Percentiles rank a stretch among this genome's conserved stretches.
phyloP scores from a whole-genome alignment of 2,888 invertebrate genomes.

The Dasysyrphus tricinctus region DNA sequence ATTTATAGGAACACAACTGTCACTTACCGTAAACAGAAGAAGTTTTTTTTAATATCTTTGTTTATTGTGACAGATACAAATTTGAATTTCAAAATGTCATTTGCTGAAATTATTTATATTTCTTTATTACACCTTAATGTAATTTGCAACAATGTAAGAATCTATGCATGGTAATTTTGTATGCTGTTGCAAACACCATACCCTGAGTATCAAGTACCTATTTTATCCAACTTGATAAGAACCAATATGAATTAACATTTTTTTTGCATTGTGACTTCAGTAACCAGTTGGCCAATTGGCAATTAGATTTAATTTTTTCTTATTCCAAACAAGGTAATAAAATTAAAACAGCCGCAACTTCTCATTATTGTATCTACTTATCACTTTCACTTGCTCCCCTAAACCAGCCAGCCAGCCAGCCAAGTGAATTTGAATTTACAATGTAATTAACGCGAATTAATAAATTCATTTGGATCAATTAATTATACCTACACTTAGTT shows the following conservation, averaged over 20 bases:
- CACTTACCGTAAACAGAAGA: neutral
- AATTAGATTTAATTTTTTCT: neutral
- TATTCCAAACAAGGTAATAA: constrained; percentile 22
- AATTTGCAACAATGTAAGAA: constrained; percentile 17
- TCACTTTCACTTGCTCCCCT: constrained; percentile 48
- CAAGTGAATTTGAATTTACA: constrained; percentile 38
- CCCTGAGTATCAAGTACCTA: neutral
- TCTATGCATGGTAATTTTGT: constrained; percentile 6
- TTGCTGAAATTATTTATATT: neutral
- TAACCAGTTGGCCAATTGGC: constrained; percentile 12
- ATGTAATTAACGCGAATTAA: constrained; percentile 54
- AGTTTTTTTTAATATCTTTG: neutral
- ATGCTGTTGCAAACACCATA: neutral
- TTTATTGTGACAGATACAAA: neutral
- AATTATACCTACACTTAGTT: constrained; percentile 13
- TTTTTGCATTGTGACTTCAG: constrained; percentile 14
- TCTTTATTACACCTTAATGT: neutral
- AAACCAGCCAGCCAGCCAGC: neutral
- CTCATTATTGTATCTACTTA: neutral
- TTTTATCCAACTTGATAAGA: constrained; percentile 27
- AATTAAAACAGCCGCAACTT: constrained; percentile 8
- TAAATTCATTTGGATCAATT: constrained; percentile 57
- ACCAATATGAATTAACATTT: constrained; percentile 13
- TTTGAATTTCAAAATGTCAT: neutral
- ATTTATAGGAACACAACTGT: neutral